Evolutionary conservation across 2,797 vertebrate genomes (phyloP).

Genomic region (Pangasius larnaudii): DNA sequence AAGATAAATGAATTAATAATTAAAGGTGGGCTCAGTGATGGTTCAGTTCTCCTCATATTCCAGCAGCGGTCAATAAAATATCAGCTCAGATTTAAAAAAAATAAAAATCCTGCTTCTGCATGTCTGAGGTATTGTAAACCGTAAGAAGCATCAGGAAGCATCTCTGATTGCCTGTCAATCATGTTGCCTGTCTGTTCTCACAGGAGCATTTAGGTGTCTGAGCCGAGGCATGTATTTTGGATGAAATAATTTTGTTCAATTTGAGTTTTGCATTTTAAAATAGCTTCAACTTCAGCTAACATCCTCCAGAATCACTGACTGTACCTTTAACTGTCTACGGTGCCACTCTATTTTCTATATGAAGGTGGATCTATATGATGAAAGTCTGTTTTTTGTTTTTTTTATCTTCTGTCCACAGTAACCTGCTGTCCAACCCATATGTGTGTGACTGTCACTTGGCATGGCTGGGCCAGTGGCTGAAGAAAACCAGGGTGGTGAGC

Average conservation of each 20-base stretch:
- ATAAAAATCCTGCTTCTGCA: neutral
- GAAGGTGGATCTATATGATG: neutral
- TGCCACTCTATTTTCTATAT: neutral
- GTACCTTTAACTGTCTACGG: neutral
- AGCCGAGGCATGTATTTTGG: neutral
- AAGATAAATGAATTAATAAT: neutral
- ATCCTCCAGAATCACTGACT: neutral
- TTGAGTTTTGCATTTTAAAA: neutral
- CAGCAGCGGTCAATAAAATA: neutral
- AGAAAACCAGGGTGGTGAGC: conserved; percentile 92
- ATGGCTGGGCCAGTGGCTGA: conserved; percentile 96
- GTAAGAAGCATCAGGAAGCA: neutral
- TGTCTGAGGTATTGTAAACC: neutral
- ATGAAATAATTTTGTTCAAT: neutral
- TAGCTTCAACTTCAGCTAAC: neutral
- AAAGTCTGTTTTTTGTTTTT: neutral
- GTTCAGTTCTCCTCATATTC: neutral
- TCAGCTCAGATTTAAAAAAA: neutral
- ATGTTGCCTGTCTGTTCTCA: no score
- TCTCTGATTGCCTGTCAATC: neutral
- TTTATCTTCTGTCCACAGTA: conserved; percentile 71
- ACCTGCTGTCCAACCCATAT: conserved; percentile 96
- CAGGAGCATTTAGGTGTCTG: neutral
- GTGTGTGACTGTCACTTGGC: conserved; percentile 96
- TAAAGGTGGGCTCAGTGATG: neutral